phyloP scores from a whole-genome alignment of 1,140 invertebrate species.

The Drosophila lacertosa region DNA sequence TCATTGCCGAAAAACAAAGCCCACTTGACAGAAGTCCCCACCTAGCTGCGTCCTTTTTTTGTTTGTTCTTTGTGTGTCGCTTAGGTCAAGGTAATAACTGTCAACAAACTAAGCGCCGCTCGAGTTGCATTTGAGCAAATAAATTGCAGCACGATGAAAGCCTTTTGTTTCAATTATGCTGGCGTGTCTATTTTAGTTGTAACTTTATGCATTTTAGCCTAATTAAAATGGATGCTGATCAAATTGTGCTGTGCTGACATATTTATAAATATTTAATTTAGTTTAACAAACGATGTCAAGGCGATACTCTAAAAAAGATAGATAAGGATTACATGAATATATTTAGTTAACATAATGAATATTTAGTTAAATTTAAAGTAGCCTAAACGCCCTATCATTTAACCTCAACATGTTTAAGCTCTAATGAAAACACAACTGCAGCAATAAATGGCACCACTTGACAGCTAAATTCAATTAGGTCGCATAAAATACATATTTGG shows the following conservation, averaged over 20 bases:
- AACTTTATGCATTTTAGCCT: conserved; percentile 27
- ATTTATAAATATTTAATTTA: conserved; percentile 13
- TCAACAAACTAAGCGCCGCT: conserved; percentile 11
- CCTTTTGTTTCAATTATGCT: conserved; percentile 47
- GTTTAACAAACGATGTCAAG: neutral
- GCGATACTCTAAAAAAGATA: neutral
- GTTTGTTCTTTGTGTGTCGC: conserved; percentile 1
- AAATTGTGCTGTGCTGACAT: conserved; percentile 31
- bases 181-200: conserved; percentile 6
- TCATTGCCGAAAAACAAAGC: conserved; percentile 33
- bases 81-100: conserved; percentile 41
- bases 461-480: conserved; percentile 56
- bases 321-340: neutral
- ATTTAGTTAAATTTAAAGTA: neutral
- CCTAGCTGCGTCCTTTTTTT: neutral
- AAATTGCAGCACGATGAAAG: conserved; percentile 11
- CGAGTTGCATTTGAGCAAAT: conserved; percentile 29
- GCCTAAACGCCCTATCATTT: neutral
- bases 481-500: conserved; percentile 2
- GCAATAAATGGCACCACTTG: conserved; percentile 17
- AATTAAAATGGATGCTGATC: conserved; percentile 45
- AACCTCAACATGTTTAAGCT: neutral
- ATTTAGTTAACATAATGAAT: neutral
- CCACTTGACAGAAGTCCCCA: conserved; percentile 29
- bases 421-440: conserved; percentile 2